A percentile compares a stretch with the other conserved stretches of the same genome.
phyloP scores from a whole-genome alignment of 2,113 vertebrate species.

The Carassius gibelio region DNA sequence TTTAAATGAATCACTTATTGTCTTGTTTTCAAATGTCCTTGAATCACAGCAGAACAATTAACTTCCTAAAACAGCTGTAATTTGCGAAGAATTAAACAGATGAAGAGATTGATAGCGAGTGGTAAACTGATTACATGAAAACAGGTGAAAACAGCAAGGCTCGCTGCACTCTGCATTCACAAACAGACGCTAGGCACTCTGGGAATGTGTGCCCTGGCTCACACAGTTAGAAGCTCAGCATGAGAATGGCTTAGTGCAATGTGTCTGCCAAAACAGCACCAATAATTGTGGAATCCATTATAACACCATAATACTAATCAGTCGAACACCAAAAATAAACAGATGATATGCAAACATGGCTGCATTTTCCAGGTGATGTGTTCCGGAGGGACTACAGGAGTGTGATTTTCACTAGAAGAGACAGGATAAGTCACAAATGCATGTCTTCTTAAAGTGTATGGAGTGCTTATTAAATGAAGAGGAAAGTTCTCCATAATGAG shows the following conservation, averaged over 20 bases:
- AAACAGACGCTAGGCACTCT: slow-evolving; percentile 33
- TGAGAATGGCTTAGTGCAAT: slow-evolving; percentile 17
- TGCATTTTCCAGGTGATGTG: slow-evolving; percentile 4
- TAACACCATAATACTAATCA: slow-evolving; percentile 58
- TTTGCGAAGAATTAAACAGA: slow-evolving; percentile 7
- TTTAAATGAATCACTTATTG: not conserved
- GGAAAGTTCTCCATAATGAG: not conserved
- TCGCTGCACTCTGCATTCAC: slow-evolving; percentile 27
- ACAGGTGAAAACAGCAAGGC: slow-evolving; percentile 43
- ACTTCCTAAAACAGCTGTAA: slow-evolving; percentile 32
- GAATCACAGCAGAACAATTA: slow-evolving; percentile 5
- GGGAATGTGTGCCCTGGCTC: slow-evolving; percentile 43
- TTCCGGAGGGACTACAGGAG: not conserved
- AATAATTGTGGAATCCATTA: slow-evolving; percentile 57
- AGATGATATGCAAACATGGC: slow-evolving; percentile 47
- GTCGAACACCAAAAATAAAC: slow-evolving; percentile 61
- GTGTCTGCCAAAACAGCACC: slow-evolving; percentile 59
- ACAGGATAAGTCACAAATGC: slow-evolving; percentile 21
- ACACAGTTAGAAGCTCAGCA: not conserved
- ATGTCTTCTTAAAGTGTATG: not conserved
- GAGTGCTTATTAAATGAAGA: slow-evolving; percentile 13
- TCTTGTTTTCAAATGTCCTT: slow-evolving; percentile 31
- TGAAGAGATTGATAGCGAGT: slow-evolving; percentile 29
- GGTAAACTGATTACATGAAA: slow-evolving; percentile 29
- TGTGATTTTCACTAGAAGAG: not conserved